Percentiles rank a stretch among this genome's conserved stretches.
Conservation (phyloP, 2,113 vertebrate species). For the Microtus montanus region DNA sequence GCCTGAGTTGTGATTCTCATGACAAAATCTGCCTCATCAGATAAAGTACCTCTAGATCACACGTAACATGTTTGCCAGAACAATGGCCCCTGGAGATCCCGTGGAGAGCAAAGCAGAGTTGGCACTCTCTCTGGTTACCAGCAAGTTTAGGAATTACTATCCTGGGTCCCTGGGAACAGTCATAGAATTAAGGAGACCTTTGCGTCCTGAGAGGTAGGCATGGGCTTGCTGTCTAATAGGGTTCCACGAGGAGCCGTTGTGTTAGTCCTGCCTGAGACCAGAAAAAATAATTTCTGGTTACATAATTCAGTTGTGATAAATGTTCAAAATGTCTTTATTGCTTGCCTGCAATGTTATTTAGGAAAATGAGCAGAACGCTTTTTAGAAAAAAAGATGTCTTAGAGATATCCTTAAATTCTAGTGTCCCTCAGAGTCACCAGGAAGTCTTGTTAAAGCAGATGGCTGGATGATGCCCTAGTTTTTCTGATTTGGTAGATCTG, state of each 20-base stretch:
- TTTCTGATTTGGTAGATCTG: neutral
- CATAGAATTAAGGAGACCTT: neutral
- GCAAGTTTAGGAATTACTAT: neutral
- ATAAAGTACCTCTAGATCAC: neutral
- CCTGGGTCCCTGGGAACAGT: too few relatives aligned
- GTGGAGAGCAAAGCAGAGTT: neutral
- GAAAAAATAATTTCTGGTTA: neutral
- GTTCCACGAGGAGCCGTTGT: neutral
- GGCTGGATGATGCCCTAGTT: neutral
- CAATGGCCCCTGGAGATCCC: neutral
- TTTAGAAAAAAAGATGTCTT: neutral
- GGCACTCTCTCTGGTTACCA: neutral
- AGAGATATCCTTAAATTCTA: constrained; percentile 27
- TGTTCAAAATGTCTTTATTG: neutral
- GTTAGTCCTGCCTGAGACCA: neutral
- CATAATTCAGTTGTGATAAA: neutral
- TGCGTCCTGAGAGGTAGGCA: neutral
- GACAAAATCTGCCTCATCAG: neutral
- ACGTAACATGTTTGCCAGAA: neutral
- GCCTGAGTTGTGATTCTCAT: constrained; percentile 33
- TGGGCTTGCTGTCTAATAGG: neutral
- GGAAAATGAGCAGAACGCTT: neutral
- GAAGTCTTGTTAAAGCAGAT: neutral
- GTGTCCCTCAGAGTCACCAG: neutral
- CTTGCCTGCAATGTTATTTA: neutral